Conservation (phyloP, 2,888 invertebrate species). For the Papilio gigon region DNA sequence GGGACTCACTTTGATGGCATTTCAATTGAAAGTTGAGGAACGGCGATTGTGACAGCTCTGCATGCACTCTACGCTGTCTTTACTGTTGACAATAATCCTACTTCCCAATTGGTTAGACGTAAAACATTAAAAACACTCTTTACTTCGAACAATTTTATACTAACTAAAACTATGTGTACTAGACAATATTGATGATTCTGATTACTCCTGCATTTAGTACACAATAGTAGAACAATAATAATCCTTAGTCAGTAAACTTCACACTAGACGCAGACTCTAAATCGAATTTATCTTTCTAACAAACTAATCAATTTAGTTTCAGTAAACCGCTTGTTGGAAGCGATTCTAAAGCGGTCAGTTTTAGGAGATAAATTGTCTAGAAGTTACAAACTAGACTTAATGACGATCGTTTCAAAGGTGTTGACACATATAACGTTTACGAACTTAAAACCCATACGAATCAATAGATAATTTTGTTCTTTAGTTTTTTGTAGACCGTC, state of each 20-base stretch:
- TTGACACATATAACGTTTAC: background rate
- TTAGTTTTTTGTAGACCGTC: no score
- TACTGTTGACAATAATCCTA: background rate
- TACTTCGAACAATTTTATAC: background rate
- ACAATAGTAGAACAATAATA: background rate
- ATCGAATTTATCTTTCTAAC: slow-evolving; percentile 31
- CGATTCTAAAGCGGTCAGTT: background rate
- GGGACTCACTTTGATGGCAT: slow-evolving; percentile 72
- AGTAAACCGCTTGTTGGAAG: slow-evolving; percentile 13
- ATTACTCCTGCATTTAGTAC: background rate
- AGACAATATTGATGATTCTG: no score
- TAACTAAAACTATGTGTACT: no score
- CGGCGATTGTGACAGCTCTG: slow-evolving; percentile 59
- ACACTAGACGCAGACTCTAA: slow-evolving; percentile 9
- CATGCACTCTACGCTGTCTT: background rate
- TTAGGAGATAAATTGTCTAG: slow-evolving; percentile 5
- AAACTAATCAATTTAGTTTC: slow-evolving; percentile 29
- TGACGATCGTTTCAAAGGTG: background rate
- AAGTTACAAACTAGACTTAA: background rate
- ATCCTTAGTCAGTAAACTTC: background rate
- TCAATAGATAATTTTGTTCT: no score
- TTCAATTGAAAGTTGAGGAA: slow-evolving; percentile 64
- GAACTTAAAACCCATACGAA: no score
- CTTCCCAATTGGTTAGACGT: background rate
- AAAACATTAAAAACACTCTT: background rate